A percentile compares a stretch with the other conserved stretches of the same genome.
Conservation (phyloP, 2,113 vertebrate genomes). For the Hippolais icterina region DNA sequence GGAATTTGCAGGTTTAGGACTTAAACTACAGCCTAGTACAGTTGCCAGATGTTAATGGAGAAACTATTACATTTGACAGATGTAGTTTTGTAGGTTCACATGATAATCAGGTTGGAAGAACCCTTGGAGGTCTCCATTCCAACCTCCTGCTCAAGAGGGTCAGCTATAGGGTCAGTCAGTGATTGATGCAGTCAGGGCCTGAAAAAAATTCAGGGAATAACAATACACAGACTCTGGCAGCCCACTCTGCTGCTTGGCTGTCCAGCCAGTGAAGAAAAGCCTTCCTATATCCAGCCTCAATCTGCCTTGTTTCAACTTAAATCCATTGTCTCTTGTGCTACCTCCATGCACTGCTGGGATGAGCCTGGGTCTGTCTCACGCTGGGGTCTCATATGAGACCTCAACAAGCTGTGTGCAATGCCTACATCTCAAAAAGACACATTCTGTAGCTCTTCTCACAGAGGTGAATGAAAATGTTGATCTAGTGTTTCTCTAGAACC, state of each 20-base stretch:
- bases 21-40: background rate
- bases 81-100: background rate
- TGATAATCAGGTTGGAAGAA: background rate
- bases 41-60: conserved; percentile 2
- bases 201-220: background rate
- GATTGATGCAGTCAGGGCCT: background rate
- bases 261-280: background rate
- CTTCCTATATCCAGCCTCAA: background rate
- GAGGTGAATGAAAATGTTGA: background rate
- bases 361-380: background rate
- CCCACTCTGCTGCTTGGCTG: background rate
- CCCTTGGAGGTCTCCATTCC: background rate
- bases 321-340: background rate
- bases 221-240: background rate
- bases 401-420: background rate
- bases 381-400: background rate
- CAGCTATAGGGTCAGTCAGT: background rate
- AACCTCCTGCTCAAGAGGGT: background rate
- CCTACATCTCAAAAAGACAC: background rate
- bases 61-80: background rate
- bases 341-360: fast-evolving
- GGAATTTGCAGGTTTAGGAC: conserved; percentile 3
- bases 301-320: background rate
- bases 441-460: background rate
- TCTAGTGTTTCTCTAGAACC: background rate